Percentiles rank a stretch among this genome's conserved stretches.
Evolutionary conservation across 2,113 vertebrate species (phyloP).

Genomic region (Polypterus senegalus): DNA sequence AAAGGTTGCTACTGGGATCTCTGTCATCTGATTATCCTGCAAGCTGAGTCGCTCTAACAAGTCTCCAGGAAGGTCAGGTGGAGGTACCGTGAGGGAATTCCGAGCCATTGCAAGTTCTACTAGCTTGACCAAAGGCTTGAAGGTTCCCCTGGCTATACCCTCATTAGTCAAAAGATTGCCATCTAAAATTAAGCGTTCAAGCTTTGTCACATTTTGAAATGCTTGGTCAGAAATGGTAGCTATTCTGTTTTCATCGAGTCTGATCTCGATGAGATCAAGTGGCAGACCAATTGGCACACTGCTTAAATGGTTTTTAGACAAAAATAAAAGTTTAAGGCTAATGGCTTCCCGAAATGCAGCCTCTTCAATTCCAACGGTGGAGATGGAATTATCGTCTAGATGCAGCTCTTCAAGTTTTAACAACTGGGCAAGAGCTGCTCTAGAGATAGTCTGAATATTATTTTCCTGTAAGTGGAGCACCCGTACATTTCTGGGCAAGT

Average conservation of each 20-base stretch:
- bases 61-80: constrained; percentile 70
- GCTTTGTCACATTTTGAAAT: constrained; percentile 82
- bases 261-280: constrained; percentile 74
- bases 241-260: constrained; percentile 90
- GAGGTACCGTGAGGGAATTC: constrained; percentile 84
- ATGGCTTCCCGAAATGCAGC: constrained; percentile 86
- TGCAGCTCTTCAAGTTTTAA: constrained; percentile 83
- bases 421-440: constrained; percentile 79
- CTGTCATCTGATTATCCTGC: constrained; percentile 92
- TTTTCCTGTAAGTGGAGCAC: constrained; percentile 94
- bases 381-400: constrained; percentile 93
- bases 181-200: constrained; percentile 85
- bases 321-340: constrained; percentile 87
- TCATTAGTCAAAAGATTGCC: constrained; percentile 90
- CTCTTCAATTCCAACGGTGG: constrained; percentile 90
- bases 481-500: constrained; percentile 83
- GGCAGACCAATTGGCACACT: constrained; percentile 90
- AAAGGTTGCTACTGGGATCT: constrained; percentile 80
- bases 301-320: constrained; percentile 94
- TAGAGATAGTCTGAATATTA: constrained; percentile 97
- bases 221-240: constrained; percentile 82
- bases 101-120: constrained; percentile 81
- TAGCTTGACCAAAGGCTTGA: constrained; percentile 76
- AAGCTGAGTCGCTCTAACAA: constrained; percentile 75
- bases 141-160: constrained; percentile 81